Evolutionary conservation across 1,140 invertebrate genomes (phyloP), one percentile per base, ranked within the genome.

Genomic region (Venturia canescens): DNA sequence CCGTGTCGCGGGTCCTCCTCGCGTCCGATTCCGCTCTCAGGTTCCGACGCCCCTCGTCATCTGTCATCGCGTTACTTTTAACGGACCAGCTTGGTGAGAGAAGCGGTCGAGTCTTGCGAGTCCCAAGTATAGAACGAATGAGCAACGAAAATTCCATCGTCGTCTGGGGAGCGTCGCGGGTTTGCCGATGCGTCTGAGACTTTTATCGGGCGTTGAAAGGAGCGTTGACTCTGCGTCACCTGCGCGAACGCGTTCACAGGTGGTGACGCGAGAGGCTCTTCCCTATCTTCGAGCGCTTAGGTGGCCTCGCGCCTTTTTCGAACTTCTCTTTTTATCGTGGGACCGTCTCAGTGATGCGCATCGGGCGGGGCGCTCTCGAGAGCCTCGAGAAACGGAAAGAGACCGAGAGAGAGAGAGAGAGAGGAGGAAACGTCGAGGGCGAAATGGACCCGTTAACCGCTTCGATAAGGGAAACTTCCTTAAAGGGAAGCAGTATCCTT

Each of bases 401-500:
- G 26, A 53, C 23, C 27, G 23, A 53, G 44, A 53, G 71, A 53
- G 71, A 27, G 4, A 23, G n/a, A 44, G 71, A n/a, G 44, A 48
- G 38, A 57, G 70, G n/a, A n/a, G n/a, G n/a, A n/a, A n/a, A 50
- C 48, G 48, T 50, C 18, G 70, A 57, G 57, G 27, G 83, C 44
- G 78, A 78, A 83, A 63, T 74, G 84, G 84, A 89, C 83, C 87
- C 87, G 88, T 89, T 90, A 89, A 81, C 80, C 85, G 84, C 85
- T 86, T 89, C 79, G 84, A 83, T 85, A 78, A 76, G 75, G 74
- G 77, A 82, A 80, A 86, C 81, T 83, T 83, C 88, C 86, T 86
- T 89, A 88, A 84, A 87, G 84, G 84, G 88, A 89, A 88, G 84
- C 86, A 84, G 85, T 87, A n/a, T n/a, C n/a, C 84, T 80, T 60